These are phyloP conservation scores for Dicrostonyx torquatus DNA, from an alignment of 2,797 vertebrate genomes.

Conservation along the genomic window DNA sequence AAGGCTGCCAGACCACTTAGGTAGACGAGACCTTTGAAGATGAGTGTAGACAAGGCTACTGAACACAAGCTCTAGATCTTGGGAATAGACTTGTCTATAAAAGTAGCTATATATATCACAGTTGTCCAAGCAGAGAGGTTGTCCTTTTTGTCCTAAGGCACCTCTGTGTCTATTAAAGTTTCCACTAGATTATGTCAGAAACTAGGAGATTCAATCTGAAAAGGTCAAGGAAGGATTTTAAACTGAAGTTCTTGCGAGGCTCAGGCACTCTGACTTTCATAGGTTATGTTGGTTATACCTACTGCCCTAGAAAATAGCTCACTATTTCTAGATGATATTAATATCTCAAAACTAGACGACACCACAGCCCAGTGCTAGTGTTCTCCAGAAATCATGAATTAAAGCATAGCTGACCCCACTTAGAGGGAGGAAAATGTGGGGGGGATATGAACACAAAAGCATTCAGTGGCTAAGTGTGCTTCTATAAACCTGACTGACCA, in stretches of 20 bases:
- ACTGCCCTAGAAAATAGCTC: background rate
- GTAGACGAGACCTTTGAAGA: background rate
- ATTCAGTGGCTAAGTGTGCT: background rate
- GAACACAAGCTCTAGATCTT: too few species aligned
- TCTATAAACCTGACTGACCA: background rate
- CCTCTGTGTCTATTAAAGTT: background rate
- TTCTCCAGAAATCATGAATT: background rate
- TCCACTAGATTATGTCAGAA: background rate
- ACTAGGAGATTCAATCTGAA: background rate
- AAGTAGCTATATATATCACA: background rate
- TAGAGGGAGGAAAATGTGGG: background rate
- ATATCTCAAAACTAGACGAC: background rate
- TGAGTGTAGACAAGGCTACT: background rate
- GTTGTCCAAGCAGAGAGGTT: background rate
- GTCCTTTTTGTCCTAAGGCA: background rate
- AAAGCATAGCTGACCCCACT: background rate
- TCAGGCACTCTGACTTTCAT: background rate
- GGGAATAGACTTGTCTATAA: background rate
- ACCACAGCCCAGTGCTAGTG: background rate
- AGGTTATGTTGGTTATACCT: background rate
- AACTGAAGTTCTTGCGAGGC: background rate
- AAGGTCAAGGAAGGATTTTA: background rate
- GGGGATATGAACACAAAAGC: background rate
- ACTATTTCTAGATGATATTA: background rate
- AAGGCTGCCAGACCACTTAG: background rate